These are phyloP conservation scores for Andrena bucephala DNA, from an alignment of 2,888 invertebrate genomes.

Conservation along the genomic window DNA sequence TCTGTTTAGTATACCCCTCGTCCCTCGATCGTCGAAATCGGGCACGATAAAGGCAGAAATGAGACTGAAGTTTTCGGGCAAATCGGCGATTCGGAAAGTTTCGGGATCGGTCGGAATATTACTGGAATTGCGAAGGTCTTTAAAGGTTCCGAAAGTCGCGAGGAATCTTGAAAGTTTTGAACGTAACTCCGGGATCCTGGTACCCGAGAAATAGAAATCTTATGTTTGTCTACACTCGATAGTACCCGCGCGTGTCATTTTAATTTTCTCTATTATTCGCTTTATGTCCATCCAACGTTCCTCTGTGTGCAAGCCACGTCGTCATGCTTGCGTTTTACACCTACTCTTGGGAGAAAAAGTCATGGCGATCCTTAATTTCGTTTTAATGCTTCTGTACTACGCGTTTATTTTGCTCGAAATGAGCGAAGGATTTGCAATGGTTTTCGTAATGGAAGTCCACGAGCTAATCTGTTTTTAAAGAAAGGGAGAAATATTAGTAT, in stretches of 20 bases:
- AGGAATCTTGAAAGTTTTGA: conserved; percentile 50
- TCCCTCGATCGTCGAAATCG: conserved; percentile 18
- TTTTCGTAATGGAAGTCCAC: too few species aligned
- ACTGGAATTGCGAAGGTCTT: conserved; percentile 42
- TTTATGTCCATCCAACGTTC: too few species aligned
- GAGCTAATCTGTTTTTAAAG: too few species aligned
- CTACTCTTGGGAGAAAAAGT: not conserved
- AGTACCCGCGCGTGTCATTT: conserved; percentile 19
- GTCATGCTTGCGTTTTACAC: not conserved
- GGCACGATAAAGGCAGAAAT: conserved; percentile 33
- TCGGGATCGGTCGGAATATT: conserved; percentile 42
- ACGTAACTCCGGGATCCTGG: conserved; percentile 35
- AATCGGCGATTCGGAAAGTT: conserved; percentile 49
- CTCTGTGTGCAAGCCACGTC: not conserved
- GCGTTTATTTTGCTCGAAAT: not conserved
- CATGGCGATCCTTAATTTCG: too few species aligned
- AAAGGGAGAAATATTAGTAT: too few species aligned
- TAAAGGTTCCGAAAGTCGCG: conserved; percentile 47
- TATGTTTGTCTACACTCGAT: conserved; percentile 40
- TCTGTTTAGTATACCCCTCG: conserved; percentile 20
- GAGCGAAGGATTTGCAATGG: too few species aligned
- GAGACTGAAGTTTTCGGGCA: conserved; percentile 39
- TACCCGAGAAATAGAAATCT: conserved; percentile 40
- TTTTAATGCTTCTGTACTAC: too few species aligned
- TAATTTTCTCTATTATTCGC: conserved; percentile 27